Evolutionary conservation across 1,140 invertebrate genomes (phyloP), one percentile per base, ranked within the genome.

Genomic region (Anthonomus grandis): DNA sequence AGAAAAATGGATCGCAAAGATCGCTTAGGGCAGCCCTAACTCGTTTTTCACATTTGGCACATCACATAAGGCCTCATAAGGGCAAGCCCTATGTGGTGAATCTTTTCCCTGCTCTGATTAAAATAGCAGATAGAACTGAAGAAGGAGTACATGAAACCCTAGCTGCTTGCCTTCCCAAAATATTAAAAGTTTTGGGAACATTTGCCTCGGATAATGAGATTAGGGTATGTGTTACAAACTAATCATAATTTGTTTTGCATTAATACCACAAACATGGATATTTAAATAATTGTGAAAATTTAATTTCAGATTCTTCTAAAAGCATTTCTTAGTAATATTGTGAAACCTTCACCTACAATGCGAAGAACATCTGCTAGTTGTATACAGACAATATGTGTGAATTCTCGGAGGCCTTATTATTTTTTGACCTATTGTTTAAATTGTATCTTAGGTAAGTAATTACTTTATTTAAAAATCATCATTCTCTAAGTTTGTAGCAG

Each of bases 41-140:
- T 74, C 76, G 86, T 64, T 91, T 92, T 79, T 81, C 85, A 12
- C 77, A 87, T 58, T 75, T 91, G 34, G 86, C 81, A 64, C 78
- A 83, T 59, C 74, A 76, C 66, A 83, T 84, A 61, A 80, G 85
- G 52, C 86, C 87, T 5, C 81, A 84, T 34, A 91, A 90, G 74
- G 85, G 86, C 64, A 86, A 87, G 71, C 81, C 84, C n/a, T 91
- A 89, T 68, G 80, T 89, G 21, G 79, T 82, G 21, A 89, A 88
- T 74, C 68, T 91, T 27, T 75, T 90, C 57, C 86, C 87, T 3
- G 86, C 83, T 61, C 74, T 91, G 54, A 75, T 80, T 1, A 77
- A 79, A 59, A 86, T 90, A 51, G 78, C 82, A 13, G 75, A 80
- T 61, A 71, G 88, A 46, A 78, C 76, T 24, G 89, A 91, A 70